phyloP scores from a whole-genome alignment of 2,113 vertebrate species.

The Notothenia coriiceps region DNA sequence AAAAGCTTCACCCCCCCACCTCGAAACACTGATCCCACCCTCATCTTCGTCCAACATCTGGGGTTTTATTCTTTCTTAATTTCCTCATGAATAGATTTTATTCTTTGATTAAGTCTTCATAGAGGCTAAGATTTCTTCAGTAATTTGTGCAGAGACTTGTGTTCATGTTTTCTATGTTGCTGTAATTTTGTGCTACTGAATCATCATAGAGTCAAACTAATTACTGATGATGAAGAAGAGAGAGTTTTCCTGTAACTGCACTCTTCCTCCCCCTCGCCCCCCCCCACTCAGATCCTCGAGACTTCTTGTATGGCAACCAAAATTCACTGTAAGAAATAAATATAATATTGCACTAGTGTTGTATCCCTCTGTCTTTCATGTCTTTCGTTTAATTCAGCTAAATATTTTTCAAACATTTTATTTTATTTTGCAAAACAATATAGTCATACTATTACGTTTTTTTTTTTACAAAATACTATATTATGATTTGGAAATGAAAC shows the following conservation, averaged over 20 bases:
- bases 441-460: too few relatives aligned
- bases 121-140: conserved; percentile 87
- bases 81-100: conserved; percentile 69
- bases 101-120: conserved; percentile 81
- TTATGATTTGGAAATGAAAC: too few relatives aligned
- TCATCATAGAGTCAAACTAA: conserved; percentile 91
- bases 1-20: conserved; percentile 76
- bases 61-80: conserved; percentile 42
- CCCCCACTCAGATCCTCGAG: conserved; percentile 85
- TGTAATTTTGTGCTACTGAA: conserved; percentile 97
- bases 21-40: conserved; percentile 66
- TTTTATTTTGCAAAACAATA: too few relatives aligned
- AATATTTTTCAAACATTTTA: too few relatives aligned
- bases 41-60: conserved; percentile 65
- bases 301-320: conserved; percentile 97
- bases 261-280: conserved; percentile 79
- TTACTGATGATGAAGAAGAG: conserved; percentile 84
- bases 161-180: conserved; percentile 94
- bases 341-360: conserved; percentile 92
- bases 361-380: conserved; percentile 75
- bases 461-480: too few relatives aligned
- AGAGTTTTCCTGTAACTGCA: conserved; percentile 92
- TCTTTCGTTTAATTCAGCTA: too few relatives aligned
- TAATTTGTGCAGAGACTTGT: conserved; percentile 91
- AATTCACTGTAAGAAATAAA: conserved; percentile 98